These are phyloP conservation scores for Micrastur ruficollis DNA, from an alignment of 2,797 vertebrate genomes.

Conservation along the genomic window DNA sequence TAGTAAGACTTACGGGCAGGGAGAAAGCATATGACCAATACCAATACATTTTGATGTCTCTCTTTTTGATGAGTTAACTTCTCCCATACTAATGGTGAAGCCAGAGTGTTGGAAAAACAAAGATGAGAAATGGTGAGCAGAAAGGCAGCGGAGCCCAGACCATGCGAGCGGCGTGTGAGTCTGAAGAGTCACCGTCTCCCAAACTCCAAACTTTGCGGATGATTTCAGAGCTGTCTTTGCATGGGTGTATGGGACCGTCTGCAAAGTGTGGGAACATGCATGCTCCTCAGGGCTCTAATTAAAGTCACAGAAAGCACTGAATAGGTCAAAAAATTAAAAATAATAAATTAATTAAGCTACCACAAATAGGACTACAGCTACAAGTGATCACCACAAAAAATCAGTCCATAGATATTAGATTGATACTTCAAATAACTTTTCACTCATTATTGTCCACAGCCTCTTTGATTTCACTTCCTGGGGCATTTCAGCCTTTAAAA, in stretches of 20 bases:
- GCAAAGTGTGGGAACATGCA: rapidly evolving
- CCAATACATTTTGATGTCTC: not conserved
- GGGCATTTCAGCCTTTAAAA: not conserved
- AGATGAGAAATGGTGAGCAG: not conserved
- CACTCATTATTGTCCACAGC: not conserved
- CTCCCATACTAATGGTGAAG: not conserved
- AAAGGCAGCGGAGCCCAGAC: not conserved
- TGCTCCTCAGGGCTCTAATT: not conserved
- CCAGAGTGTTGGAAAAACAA: not conserved
- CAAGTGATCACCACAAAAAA: not conserved
- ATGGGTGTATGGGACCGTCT: not conserved
- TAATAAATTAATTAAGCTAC: not conserved
- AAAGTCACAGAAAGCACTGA: not conserved
- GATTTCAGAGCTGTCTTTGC: not conserved
- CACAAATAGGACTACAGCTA: not conserved
- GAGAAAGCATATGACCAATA: not conserved
- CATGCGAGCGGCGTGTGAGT: rapidly evolving
- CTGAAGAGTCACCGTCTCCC: not conserved
- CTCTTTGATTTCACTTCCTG: not conserved
- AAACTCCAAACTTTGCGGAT: not conserved
- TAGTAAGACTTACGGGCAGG: not conserved
- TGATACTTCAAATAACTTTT: not conserved
- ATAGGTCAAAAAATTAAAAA: not conserved
- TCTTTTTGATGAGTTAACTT: not conserved
- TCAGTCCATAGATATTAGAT: not conserved